Percentiles rank a stretch among this genome's conserved stretches.
Conservation (phyloP, 1,140 invertebrate genomes). For the Thalassaphorura encarpata region DNA sequence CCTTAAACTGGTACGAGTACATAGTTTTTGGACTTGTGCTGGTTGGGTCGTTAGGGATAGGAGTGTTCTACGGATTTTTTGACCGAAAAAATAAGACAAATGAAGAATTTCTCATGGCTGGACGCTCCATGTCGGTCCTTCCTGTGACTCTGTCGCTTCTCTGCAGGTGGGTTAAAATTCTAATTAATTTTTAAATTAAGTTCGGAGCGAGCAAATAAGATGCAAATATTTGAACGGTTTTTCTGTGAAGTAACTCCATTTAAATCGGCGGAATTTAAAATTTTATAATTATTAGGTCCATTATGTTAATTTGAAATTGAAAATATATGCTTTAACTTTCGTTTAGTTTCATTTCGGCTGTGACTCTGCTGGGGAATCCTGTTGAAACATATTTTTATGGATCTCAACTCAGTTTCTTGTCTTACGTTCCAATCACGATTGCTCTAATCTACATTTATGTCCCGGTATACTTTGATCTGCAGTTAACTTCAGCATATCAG, state of each 20-base stretch:
- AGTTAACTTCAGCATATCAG: slow-evolving; percentile 68
- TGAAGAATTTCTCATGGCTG: slow-evolving; percentile 64
- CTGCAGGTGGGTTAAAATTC: slow-evolving; percentile 39
- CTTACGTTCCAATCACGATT: slow-evolving; percentile 38
- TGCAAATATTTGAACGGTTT: no score
- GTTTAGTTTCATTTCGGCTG: slow-evolving; percentile 21
- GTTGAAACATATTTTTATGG: slow-evolving; percentile 41
- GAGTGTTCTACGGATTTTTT: slow-evolving; percentile 67
- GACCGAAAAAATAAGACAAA: slow-evolving; percentile 60
- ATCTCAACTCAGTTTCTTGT: slow-evolving; percentile 58
- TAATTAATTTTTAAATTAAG: background rate
- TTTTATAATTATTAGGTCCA: background rate
- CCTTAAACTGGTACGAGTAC: slow-evolving; percentile 12
- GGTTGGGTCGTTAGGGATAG: slow-evolving; percentile 60
- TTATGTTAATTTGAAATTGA: background rate
- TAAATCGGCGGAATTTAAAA: background rate
- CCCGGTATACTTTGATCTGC: slow-evolving; percentile 44
- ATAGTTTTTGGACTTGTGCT: slow-evolving; percentile 42
- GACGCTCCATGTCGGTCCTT: slow-evolving; percentile 60
- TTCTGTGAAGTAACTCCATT: background rate
- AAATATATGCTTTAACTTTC: background rate
- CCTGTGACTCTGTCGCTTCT: slow-evolving; percentile 67
- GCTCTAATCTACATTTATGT: slow-evolving; percentile 43
- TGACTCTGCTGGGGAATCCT: slow-evolving; percentile 47
- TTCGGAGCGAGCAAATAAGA: background rate